These are phyloP conservation scores for Leistus spinibarbis DNA, from an alignment of 2,888 invertebrate genomes.

Conservation along the genomic window DNA sequence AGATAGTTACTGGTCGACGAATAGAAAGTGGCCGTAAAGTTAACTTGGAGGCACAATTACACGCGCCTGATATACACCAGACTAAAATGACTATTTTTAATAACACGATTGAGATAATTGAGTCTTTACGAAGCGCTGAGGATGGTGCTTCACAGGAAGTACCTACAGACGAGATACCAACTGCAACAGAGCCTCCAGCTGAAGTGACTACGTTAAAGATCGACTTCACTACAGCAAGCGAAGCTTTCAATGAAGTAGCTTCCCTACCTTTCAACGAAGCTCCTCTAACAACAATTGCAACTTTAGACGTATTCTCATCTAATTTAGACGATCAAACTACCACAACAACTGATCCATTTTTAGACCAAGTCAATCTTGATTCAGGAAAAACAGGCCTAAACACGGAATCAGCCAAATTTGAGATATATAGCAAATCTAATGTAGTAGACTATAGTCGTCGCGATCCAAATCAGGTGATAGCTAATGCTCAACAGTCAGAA, in stretches of 20 bases:
- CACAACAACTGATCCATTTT: background rate
- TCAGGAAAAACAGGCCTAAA: slow-evolving; percentile 2
- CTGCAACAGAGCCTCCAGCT: background rate
- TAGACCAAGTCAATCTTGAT: slow-evolving; percentile 23
- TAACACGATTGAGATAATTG: slow-evolving; percentile 33
- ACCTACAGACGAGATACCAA: background rate
- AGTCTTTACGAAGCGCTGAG: background rate
- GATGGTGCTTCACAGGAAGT: slow-evolving; percentile 7
- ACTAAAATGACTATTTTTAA: slow-evolving; percentile 34
- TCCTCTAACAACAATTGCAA: background rate
- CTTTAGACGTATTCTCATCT: background rate
- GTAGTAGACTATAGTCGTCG: slow-evolving; percentile 56
- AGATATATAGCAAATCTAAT: slow-evolving; percentile 56
- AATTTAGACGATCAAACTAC: slow-evolving; percentile 1
- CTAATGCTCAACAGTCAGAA: slow-evolving; percentile 6
- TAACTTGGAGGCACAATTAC: slow-evolving; percentile 18
- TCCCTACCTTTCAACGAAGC: background rate
- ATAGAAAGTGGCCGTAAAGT: slow-evolving; percentile 15
- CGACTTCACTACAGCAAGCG: background rate
- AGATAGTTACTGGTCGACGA: slow-evolving; percentile 48
- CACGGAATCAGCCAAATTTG: slow-evolving; percentile 45
- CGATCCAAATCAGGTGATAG: slow-evolving; percentile 42
- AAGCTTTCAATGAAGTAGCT: background rate
- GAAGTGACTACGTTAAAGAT: background rate
- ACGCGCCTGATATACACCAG: slow-evolving; percentile 23